phyloP scores from a whole-genome alignment of 2,888 invertebrate species.

The Sminthurinus aureus region DNA sequence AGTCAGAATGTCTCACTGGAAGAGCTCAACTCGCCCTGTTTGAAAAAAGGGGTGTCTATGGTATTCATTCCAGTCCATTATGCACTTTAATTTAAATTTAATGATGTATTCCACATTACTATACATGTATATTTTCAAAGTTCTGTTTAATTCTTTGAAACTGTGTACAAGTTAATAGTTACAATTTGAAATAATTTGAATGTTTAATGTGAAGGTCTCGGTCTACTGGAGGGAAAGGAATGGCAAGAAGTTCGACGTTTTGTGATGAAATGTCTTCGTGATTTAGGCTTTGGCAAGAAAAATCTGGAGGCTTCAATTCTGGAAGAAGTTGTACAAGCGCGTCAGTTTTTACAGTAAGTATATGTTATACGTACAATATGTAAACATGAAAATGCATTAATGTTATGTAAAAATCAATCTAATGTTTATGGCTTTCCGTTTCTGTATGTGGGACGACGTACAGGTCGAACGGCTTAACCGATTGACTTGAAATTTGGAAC shows the following conservation, averaged over 20 bases:
- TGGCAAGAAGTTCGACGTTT: constrained; percentile 54
- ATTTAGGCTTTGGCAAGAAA: constrained; percentile 53
- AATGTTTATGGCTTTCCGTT: no score
- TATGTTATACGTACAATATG: no score
- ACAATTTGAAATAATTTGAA: no score
- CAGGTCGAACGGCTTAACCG: no score
- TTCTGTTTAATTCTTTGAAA: no score
- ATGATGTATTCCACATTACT: no score
- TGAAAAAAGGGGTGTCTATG: constrained; percentile 47
- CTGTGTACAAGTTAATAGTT: background rate
- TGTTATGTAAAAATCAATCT: no score
- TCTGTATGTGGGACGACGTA: background rate
- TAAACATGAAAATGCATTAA: background rate
- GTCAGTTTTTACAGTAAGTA: constrained; percentile 47
- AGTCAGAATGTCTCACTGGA: constrained; percentile 48
- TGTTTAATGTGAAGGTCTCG: constrained; percentile 45
- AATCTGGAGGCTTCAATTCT: constrained; percentile 51
- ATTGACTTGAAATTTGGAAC: no score
- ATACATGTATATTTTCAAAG: background rate
- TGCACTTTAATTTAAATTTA: no score
- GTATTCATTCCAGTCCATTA: no score
- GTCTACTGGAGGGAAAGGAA: constrained; percentile 51
- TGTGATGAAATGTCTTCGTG: constrained; percentile 49
- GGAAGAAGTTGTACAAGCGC: constrained; percentile 49
- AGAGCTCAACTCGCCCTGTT: constrained; percentile 49